These are phyloP conservation scores for Aethes cnicana DNA, from an alignment of 2,888 invertebrate genomes.

Conservation along the genomic window DNA sequence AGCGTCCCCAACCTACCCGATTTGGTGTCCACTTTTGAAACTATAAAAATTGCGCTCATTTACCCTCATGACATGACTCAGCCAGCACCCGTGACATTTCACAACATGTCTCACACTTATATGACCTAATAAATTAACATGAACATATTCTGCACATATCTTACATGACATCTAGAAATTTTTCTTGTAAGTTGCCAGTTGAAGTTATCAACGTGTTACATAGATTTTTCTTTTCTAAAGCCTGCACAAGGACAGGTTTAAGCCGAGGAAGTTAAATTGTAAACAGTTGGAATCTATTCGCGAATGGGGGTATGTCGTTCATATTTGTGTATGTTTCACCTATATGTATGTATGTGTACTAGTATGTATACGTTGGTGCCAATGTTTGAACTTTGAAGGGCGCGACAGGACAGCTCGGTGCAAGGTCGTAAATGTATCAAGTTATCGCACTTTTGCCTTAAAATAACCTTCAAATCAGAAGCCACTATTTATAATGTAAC, in stretches of 20 bases:
- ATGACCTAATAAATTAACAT: too few species aligned
- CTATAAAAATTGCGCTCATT: too few species aligned
- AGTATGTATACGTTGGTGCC: slow-evolving; percentile 51
- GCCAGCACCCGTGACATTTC: too few species aligned
- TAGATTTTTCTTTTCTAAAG: slow-evolving; percentile 60
- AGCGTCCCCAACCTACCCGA: too few species aligned
- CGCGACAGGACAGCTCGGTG: slow-evolving; percentile 14
- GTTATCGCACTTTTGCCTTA: too few species aligned
- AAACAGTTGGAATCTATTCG: slow-evolving; percentile 93
- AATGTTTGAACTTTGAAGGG: slow-evolving; percentile 39
- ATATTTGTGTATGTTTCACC: slow-evolving; percentile 46
- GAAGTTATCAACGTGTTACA: slow-evolving; percentile 1
- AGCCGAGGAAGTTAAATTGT: slow-evolving; percentile 90
- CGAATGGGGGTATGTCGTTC: slow-evolving; percentile 89
- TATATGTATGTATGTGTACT: slow-evolving; percentile 43
- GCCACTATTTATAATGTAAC: too few species aligned
- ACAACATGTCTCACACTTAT: too few species aligned
- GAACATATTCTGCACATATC: neutral
- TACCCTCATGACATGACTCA: too few species aligned
- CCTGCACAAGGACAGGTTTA: slow-evolving; percentile 72
- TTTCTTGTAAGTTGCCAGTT: slow-evolving; percentile 12
- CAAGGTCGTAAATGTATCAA: slow-evolving; percentile 13
- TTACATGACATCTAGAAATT: slow-evolving; percentile 4
- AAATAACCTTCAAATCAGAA: too few species aligned
- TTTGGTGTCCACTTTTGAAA: too few species aligned